Evolutionary conservation across 2,113 vertebrate species (phyloP), one percentile per base, ranked within the genome.

Genomic region (Dryoscopus gambensis): DNA sequence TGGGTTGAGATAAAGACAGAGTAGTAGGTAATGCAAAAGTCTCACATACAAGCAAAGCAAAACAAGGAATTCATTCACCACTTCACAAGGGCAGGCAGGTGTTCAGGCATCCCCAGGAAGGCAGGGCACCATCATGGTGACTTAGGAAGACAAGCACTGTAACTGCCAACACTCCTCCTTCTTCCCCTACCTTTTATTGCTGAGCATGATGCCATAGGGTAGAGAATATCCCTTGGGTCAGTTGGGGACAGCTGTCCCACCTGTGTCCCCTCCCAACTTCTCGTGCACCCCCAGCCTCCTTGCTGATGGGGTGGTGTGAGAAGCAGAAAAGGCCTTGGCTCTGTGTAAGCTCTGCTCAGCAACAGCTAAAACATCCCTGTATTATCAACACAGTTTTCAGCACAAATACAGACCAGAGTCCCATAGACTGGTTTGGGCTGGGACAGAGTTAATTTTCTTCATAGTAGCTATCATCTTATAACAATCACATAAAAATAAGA

Each of bases 121-220:
- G 30, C 75, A 39, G 13, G 27, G 3, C 17, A 65, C 15, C 20
- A 13, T 47, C 37, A 13, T 0, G 0, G 10, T 33, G 9, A 27
- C 28, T 53, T 37, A 49, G 31, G 27, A 71, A 76, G 18, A 25
- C 17, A 64, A 74, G 15, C 5, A 1, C 19, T 15, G 4, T 31
- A 4, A 14, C 39, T 46, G 5, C 4, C 0, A 46, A 11, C 0
- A 3, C 3, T 2, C 2, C 6, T 68, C 4, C 42, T 63, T 40
- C 33, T n/a, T 40, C 5, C 18, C 11, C 7, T 7, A 50, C 25
- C 7, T 69, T 53, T 35, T 35, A 23, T 15, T 49, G 19, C 22
- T 81, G 42, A 77, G 11, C 21, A 47, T 30, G 46, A 28, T 1
- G 2, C 17, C 56, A 33, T 18, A 23, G 12, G 17, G 20, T 28